Percentiles rank a stretch among this genome's conserved stretches.
phyloP scores from a whole-genome alignment of 1,140 invertebrate genomes.

The Dendrolimus kikuchii region DNA sequence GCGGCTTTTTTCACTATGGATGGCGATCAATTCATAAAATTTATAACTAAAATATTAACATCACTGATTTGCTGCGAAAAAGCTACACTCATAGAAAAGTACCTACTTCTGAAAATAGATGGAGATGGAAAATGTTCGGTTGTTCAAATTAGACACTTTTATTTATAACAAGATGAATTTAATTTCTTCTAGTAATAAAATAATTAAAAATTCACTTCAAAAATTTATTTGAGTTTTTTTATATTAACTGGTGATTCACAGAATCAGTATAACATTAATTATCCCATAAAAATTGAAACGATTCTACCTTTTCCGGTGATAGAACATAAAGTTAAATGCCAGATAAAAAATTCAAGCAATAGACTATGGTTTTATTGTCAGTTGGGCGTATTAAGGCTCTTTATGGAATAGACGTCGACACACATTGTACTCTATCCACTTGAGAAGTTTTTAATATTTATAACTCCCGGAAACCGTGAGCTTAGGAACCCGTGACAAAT shows the following conservation, averaged over 20 bases:
- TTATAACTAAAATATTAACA: constrained; percentile 67
- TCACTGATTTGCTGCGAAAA: constrained; percentile 70
- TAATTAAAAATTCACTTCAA: constrained; percentile 1
- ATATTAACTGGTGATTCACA: background rate
- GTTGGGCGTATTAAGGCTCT: too few species aligned
- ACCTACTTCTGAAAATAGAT: constrained; percentile 72
- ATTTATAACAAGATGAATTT: constrained; percentile 11
- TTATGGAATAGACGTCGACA: too few species aligned
- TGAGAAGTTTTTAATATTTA: too few species aligned
- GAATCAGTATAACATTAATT: too few species aligned
- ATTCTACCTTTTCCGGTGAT: too few species aligned
- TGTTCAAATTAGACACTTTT: constrained; percentile 39
- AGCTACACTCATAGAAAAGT: constrained; percentile 68
- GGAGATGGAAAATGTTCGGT: constrained; percentile 69
- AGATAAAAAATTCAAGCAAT: too few species aligned
- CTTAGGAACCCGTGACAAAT: too few species aligned
- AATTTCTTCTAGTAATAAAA: constrained; percentile 8
- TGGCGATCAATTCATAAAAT: constrained; percentile 69
- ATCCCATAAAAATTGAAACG: too few species aligned
- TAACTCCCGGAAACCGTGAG: too few species aligned
- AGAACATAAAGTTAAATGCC: too few species aligned
- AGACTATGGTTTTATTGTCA: too few species aligned
- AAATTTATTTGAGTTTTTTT: background rate
- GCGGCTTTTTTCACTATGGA: constrained; percentile 47
- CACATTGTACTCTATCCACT: too few species aligned